Evolutionary conservation across 2,888 invertebrate species (phyloP).

Genomic region (Drosophila greeni): DNA sequence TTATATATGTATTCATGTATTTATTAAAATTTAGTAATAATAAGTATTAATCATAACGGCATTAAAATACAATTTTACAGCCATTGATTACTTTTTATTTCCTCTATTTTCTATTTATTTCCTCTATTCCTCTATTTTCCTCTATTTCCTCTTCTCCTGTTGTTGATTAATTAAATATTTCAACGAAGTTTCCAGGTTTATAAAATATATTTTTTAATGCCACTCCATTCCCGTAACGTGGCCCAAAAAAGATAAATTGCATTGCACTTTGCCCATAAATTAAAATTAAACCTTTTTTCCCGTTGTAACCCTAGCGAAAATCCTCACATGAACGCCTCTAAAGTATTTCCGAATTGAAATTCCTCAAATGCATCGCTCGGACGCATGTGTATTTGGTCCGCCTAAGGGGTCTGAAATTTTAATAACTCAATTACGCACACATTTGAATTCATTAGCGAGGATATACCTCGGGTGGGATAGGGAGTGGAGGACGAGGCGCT

Average conservation of each 20-base stretch:
- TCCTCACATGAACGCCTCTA: conserved; percentile 63
- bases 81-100: background rate
- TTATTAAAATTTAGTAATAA: too few relatives aligned
- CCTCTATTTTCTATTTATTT: too few relatives aligned
- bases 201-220: conserved; percentile 38
- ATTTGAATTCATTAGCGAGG: conserved; percentile 76
- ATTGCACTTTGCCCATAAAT: conserved; percentile 63
- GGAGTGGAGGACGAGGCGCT: conserved; percentile 11
- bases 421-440: conserved; percentile 77
- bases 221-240: background rate
- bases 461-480: conserved; percentile 34
- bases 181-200: too few relatives aligned
- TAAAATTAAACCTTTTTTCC: conserved; percentile 33
- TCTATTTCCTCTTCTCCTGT: too few relatives aligned
- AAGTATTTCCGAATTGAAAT: conserved; percentile 58
- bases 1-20: too few relatives aligned
- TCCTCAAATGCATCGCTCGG: conserved; percentile 15
- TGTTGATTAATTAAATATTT: too few relatives aligned
- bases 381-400: conserved; percentile 23
- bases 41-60: background rate
- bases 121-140: too few relatives aligned
- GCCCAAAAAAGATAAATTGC: conserved; percentile 52
- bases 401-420: conserved; percentile 63
- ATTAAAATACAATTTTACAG: background rate
- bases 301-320: conserved; percentile 41